These are phyloP conservation scores for Enteromius viviparus DNA, from an alignment of 2,797 vertebrate species.

Conservation along the genomic window DNA sequence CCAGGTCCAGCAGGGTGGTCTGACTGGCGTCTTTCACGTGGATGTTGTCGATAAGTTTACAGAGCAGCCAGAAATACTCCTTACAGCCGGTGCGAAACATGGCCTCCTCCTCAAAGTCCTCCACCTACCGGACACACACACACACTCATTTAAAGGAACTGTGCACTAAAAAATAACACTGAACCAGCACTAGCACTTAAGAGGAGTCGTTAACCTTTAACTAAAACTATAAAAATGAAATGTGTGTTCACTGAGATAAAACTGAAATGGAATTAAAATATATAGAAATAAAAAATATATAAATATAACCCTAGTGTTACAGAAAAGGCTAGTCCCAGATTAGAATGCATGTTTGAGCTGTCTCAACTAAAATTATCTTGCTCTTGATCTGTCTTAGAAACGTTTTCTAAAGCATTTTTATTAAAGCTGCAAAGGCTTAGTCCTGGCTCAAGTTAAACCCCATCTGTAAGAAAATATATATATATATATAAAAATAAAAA, in stretches of 20 bases:
- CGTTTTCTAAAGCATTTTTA: neutral
- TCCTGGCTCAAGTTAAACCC: neutral
- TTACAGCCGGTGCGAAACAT: constrained; percentile 93
- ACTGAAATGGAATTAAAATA: neutral
- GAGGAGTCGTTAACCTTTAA: neutral
- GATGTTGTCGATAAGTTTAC: constrained; percentile 99
- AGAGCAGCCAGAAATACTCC: constrained; percentile 99
- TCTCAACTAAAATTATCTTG: neutral
- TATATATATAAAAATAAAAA: too few relatives aligned
- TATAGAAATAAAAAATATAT: neutral
- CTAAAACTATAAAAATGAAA: neutral
- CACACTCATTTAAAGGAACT: neutral
- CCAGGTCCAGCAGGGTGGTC: constrained; percentile 96
- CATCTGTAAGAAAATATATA: neutral
- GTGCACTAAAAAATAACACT: neutral
- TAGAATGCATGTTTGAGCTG: neutral
- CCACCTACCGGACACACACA: constrained; percentile 76
- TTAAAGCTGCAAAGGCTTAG: neutral
- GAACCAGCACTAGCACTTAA: neutral
- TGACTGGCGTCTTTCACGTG: constrained; percentile 98
- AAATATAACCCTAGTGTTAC: neutral
- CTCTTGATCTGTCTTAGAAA: neutral
- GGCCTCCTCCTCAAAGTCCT: constrained; percentile 96
- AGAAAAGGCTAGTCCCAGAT: neutral
- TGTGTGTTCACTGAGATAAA: neutral